Evolutionary conservation across 2,888 invertebrate genomes (phyloP), one percentile per base, ranked within the genome.

Genomic region (Ophion ventricosus): DNA sequence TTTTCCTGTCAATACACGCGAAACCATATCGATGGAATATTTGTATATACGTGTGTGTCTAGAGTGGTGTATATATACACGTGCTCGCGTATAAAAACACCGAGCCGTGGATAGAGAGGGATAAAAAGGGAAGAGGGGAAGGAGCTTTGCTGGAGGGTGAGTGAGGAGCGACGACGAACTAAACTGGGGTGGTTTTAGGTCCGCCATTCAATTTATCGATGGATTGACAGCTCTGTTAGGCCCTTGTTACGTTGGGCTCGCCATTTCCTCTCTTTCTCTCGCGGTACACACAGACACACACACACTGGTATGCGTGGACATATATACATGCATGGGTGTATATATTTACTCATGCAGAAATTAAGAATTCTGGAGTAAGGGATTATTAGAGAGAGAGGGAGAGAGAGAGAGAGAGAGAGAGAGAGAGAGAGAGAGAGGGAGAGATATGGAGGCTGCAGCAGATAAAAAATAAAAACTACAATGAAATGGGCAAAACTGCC

Each of bases 141-240:
- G 43, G 14, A 1, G 10, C 2, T 8, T 43, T 10, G 43, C 43
- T 10, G 79, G 75, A 59, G 56, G 54, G 57, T 69, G 64, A 64
- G 90, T 88, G 88, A 83, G 88, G 88, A 89, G 84, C 86, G 86
- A 80, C 77, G 67, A 87, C 89, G 88, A 91, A 64, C 64, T 63
- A 82, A 91, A 89, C 87, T 90, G 88, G 92, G 92, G 92, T 92
- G 91, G 90, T 92, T 92, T 92, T 90, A 90, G 91, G 90, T 90
- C 89, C 89, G 90, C 92, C 90, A 92, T 92, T 92, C 92, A 92
- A 92, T 92, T 92, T 92, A 92, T 92, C 91, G 92, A 90, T 88
- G 90, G 92, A 91, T 92, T 92, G 92, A 92, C 92, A 92, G 92
- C 92, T 92, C 92, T 92, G 92, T 92, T 92, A 92, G 92, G 90